Percentiles rank a stretch among this genome's conserved stretches.
Evolutionary conservation across 2,888 invertebrate genomes (phyloP).

Genomic region (Temnothorax ravouxi): DNA sequence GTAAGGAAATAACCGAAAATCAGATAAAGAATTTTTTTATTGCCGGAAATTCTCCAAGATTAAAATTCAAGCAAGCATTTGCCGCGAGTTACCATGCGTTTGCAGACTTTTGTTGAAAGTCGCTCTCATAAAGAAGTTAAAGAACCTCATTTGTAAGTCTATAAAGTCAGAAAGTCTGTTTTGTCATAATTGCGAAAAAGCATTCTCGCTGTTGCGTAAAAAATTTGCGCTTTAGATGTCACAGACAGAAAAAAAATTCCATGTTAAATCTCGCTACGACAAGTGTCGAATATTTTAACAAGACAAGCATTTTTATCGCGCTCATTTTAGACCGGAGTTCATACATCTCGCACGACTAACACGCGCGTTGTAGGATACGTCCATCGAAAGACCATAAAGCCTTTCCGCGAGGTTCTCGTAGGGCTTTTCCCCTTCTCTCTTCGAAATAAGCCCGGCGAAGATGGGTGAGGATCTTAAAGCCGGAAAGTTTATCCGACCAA

Average conservation of each 20-base stretch:
- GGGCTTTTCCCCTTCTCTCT: conserved; percentile 58
- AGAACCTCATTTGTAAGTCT: conserved; percentile 22
- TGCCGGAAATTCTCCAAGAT: not conserved
- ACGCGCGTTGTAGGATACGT: conserved; percentile 33
- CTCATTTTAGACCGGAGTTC: conserved; percentile 47
- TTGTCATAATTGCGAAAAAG: not conserved
- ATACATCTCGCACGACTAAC: conserved; percentile 41
- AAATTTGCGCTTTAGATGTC: conserved; percentile 14
- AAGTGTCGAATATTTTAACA: conserved; percentile 53
- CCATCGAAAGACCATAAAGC: conserved; percentile 67
- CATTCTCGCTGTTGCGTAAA: not conserved
- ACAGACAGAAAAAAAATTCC: not conserved
- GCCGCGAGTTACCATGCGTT: not conserved
- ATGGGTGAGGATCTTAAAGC: conserved; percentile 70
- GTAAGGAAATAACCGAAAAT: not conserved
- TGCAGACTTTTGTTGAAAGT: conserved; percentile 6
- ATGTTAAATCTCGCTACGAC: conserved; percentile 22
- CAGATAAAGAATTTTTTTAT: not conserved
- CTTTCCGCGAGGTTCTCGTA: conserved; percentile 71
- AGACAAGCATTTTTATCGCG: conserved; percentile 42
- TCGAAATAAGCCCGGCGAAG: conserved; percentile 38
- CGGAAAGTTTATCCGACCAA: conserved; percentile 73
- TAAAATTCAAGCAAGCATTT: not conserved
- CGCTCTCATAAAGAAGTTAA: not conserved
- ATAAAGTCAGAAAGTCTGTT: not conserved